These are phyloP conservation scores for Thalassarche chlororhynchos DNA, from an alignment of 2,113 vertebrate genomes.

Conservation along the genomic window DNA sequence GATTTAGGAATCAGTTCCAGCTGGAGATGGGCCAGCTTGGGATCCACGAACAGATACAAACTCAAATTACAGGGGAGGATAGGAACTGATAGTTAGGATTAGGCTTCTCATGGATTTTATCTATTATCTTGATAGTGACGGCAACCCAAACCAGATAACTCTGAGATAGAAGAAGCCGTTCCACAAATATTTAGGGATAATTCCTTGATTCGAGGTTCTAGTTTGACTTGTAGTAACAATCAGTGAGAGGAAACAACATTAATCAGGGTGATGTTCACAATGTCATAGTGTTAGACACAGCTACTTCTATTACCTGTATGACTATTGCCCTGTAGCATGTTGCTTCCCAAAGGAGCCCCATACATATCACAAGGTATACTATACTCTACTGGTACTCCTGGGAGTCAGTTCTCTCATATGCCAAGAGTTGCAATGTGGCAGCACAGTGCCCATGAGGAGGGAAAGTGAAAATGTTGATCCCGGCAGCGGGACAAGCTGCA, in stretches of 20 bases:
- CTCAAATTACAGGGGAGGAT: neutral
- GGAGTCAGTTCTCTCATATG: neutral
- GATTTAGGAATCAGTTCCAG: neutral
- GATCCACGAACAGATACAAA: neutral
- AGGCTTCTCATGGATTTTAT: neutral
- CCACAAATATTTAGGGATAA: neutral
- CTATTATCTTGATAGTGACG: neutral
- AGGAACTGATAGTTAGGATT: neutral
- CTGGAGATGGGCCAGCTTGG: conserved; percentile 10
- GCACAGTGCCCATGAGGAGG: neutral
- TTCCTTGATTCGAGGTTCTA: neutral
- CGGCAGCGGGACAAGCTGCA: accelerated
- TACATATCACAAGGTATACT: neutral
- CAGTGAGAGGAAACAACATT: neutral
- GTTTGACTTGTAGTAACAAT: neutral
- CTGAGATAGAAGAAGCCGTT: neutral
- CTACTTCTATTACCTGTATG: neutral
- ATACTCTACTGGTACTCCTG: neutral
- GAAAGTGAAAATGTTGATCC: neutral
- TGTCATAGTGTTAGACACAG: neutral
- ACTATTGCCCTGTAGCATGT: neutral
- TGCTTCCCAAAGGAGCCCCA: neutral
- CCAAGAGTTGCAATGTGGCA: neutral
- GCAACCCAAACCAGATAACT: neutral
- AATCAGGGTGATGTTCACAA: neutral